These are phyloP conservation scores for Pelecanoides urinatrix DNA, from an alignment of 2,113 vertebrate species.

Conservation along the genomic window DNA sequence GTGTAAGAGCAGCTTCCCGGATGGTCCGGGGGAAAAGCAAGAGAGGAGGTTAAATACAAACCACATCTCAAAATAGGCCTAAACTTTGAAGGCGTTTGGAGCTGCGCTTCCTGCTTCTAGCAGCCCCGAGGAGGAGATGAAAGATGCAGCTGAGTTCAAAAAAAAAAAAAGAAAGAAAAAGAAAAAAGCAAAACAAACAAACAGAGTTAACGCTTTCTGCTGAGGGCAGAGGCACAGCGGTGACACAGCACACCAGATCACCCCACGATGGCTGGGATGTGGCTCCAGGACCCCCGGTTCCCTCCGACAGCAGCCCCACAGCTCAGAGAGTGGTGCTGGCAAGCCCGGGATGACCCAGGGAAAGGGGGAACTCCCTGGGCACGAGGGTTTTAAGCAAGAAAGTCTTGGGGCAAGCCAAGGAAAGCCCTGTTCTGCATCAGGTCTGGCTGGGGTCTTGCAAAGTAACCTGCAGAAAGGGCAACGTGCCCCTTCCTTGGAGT, in stretches of 20 bases:
- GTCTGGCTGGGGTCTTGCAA: background rate
- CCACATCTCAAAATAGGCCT: slow-evolving; percentile 48
- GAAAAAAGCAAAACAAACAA: background rate
- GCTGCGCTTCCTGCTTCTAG: background rate
- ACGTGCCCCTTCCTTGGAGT: background rate
- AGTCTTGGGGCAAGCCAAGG: background rate
- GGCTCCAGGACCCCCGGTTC: background rate
- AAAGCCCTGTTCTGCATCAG: background rate
- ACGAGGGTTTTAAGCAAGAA: background rate
- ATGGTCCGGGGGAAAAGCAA: background rate
- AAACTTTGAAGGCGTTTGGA: background rate
- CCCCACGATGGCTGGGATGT: accelerated
- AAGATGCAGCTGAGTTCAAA: background rate
- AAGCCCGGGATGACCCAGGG: accelerated
- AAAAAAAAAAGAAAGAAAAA: background rate
- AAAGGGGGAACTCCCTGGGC: too few relatives aligned
- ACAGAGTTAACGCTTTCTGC: background rate
- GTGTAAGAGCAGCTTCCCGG: slow-evolving; percentile 1
- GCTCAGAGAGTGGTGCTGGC: background rate
- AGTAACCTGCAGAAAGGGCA: background rate
- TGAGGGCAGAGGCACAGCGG: background rate
- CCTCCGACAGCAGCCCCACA: accelerated
- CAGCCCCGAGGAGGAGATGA: background rate
- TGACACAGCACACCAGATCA: background rate
- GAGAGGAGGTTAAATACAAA: slow-evolving; percentile 4